phyloP scores from a whole-genome alignment of 2,888 invertebrate genomes.

The Monopis laevigella region DNA sequence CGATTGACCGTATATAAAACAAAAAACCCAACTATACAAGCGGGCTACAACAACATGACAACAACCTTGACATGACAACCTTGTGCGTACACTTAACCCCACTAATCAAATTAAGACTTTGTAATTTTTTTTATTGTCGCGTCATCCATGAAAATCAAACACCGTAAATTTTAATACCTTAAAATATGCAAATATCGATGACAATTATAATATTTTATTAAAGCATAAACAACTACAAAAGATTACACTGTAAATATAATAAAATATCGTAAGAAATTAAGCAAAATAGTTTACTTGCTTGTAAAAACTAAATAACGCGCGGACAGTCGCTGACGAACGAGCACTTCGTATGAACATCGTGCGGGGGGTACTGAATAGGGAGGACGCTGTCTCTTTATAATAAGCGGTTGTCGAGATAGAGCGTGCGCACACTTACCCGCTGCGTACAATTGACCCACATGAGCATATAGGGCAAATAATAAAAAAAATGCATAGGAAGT shows the following conservation, averaged over 20 bases:
- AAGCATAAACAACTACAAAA: not conserved
- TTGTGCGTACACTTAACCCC: not conserved
- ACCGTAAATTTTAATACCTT: not conserved
- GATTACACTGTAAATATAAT: not conserved
- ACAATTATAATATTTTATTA: not conserved
- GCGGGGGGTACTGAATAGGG: not conserved
- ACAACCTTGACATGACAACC: not conserved
- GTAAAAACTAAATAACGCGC: not conserved
- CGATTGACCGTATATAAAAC: not conserved
- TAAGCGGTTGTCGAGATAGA: not conserved
- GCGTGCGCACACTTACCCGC: not conserved
- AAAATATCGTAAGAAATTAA: not conserved
- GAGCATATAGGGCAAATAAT: no score
- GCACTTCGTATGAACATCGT: not conserved
- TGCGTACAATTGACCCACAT: not conserved
- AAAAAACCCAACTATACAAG: not conserved
- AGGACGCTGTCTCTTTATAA: not conserved
- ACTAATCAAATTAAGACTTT: not conserved
- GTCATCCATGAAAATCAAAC: not conserved
- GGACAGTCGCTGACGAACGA: not conserved
- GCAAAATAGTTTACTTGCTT: not conserved
- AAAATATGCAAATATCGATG: no score
- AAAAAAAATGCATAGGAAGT: no score
- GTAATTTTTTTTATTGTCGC: not conserved
- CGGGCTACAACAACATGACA: not conserved